Evolutionary conservation across 2,797 vertebrate genomes (phyloP).

Genomic region (Xyrichtys novacula): DNA sequence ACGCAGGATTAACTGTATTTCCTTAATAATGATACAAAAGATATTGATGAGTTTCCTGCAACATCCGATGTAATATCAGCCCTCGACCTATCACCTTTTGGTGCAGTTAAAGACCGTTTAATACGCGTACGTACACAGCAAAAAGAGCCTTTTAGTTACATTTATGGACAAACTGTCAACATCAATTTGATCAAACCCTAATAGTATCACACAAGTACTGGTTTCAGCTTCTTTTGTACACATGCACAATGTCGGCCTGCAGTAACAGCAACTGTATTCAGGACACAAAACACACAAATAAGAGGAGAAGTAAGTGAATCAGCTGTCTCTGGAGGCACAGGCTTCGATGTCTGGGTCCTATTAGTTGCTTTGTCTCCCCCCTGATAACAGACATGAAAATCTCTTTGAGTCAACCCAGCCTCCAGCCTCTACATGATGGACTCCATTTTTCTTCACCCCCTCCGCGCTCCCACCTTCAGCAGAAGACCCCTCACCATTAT

Average conservation of each 20-base stretch:
- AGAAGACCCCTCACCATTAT: slow-evolving; percentile 55
- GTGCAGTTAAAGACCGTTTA: neutral
- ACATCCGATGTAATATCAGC: neutral
- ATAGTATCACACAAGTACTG: slow-evolving; percentile 2
- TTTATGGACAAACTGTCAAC: slow-evolving; percentile 6
- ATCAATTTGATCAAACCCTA: slow-evolving; percentile 7
- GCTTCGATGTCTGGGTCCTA: slow-evolving; percentile 63
- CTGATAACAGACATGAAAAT: slow-evolving; percentile 78
- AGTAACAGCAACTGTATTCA: slow-evolving; percentile 44
- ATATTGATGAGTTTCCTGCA: neutral
- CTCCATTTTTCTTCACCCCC: slow-evolving; percentile 61
- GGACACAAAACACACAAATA: slow-evolving; percentile 54
- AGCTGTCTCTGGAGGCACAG: slow-evolving; percentile 69
- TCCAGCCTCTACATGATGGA: slow-evolving; percentile 68
- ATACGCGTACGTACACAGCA: neutral
- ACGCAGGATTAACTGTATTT: neutral
- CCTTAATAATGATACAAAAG: neutral
- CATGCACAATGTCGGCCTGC: slow-evolving; percentile 35
- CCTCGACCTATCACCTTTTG: neutral
- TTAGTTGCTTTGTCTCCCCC: slow-evolving; percentile 72
- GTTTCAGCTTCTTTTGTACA: slow-evolving; percentile 12
- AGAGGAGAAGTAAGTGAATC: slow-evolving; percentile 70
- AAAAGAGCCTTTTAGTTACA: neutral
- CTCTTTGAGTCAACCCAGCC: slow-evolving; percentile 74
- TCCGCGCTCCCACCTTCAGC: slow-evolving; percentile 38